Conservation (phyloP, 2,888 invertebrate species). For the Idaea straminata region DNA sequence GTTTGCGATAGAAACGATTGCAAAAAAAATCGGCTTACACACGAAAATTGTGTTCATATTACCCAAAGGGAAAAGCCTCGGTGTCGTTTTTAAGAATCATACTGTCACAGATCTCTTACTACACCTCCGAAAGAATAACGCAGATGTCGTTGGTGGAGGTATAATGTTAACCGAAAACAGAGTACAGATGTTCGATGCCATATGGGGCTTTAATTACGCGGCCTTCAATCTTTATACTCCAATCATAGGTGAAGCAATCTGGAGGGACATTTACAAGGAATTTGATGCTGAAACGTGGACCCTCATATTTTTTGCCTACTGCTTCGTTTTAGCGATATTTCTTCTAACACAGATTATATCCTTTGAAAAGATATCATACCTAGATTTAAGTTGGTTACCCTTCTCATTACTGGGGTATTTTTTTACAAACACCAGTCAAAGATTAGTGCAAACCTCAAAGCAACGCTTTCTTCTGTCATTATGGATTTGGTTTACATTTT, state of each 20-base stretch:
- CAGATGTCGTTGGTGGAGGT: conserved; percentile 48
- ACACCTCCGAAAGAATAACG: conserved; percentile 39
- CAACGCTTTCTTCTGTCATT: conserved; percentile 41
- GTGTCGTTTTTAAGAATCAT: conserved; percentile 46
- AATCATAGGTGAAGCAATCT: conserved; percentile 34
- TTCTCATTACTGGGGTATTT: conserved; percentile 53
- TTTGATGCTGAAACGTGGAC: conserved; percentile 47
- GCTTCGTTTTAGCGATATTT: conserved; percentile 31
- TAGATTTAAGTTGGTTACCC: conserved; percentile 26
- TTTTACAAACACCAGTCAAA: conserved; percentile 40
- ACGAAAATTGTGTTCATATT: conserved; percentile 33
- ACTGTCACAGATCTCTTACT: conserved; percentile 47
- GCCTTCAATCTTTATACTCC: conserved; percentile 44
- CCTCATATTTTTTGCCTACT: conserved; percentile 38
- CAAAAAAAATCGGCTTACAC: conserved; percentile 35
- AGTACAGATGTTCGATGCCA: conserved; percentile 47
- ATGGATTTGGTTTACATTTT: conserved; percentile 62
- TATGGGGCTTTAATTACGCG: conserved; percentile 50
- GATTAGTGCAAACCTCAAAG: conserved; percentile 35
- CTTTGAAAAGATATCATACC: conserved; percentile 25
- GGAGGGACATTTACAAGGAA: conserved; percentile 50
- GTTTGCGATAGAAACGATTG: conserved; percentile 45
- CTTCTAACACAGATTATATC: conserved; percentile 23
- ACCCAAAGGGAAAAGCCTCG: conserved; percentile 29
- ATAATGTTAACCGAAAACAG: conserved; percentile 48